These are phyloP conservation scores for Halcyon malimbica DNA, from an alignment of 2,113 vertebrate species.

Conservation along the genomic window DNA sequence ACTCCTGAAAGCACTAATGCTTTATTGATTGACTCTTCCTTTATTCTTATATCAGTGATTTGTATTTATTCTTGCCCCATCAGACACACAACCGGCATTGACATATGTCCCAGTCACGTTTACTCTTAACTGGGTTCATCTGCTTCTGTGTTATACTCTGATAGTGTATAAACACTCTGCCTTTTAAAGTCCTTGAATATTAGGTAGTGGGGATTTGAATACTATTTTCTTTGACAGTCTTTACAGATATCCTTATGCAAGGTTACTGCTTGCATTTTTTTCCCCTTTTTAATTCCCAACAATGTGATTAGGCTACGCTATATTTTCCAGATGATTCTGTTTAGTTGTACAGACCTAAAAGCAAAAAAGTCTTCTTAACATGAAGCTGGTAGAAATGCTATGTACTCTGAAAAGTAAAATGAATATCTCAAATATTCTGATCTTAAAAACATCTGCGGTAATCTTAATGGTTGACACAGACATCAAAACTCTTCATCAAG, in stretches of 20 bases:
- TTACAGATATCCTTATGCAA: not conserved
- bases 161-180: not conserved
- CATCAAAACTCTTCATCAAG: not conserved
- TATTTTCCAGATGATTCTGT: not conserved
- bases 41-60: slow-evolving; percentile 9
- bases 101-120: not conserved
- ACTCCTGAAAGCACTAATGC: not conserved
- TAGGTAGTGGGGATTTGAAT: not conserved
- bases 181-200: slow-evolving; percentile 10
- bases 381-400: not conserved
- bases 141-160: no score
- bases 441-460: not conserved
- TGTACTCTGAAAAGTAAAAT: not conserved
- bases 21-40: not conserved
- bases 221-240: not conserved
- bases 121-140: slow-evolving; percentile 23
- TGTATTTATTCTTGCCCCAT: not conserved
- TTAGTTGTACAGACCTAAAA: not conserved
- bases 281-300: not conserved
- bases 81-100: not conserved
- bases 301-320: not conserved
- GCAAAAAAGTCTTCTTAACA: not conserved
- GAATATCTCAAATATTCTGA: not conserved
- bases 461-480: not conserved
- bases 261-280: not conserved